These are phyloP conservation scores for Nymphalis c-album DNA, from an alignment of 2,888 invertebrate genomes.

Conservation along the genomic window DNA sequence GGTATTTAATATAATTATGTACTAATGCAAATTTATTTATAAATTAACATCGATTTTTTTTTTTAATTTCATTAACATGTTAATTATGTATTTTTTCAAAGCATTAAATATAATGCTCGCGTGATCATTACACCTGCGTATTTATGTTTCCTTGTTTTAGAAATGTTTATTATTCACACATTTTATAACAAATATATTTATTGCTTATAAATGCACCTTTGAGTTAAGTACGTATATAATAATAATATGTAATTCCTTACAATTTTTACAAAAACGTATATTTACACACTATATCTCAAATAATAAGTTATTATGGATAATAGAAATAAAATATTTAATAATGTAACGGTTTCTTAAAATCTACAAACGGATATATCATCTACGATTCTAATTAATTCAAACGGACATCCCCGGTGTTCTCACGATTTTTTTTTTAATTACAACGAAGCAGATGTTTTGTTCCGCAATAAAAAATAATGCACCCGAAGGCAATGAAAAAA, in stretches of 20 bases:
- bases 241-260: constrained; percentile 1
- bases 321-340: background rate
- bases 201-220: constrained; percentile 18
- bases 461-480: constrained; percentile 61
- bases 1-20: too few species aligned
- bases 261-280: background rate
- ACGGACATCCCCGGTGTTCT: constrained; percentile 66
- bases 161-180: constrained; percentile 23
- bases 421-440: constrained; percentile 78
- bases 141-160: constrained; percentile 32
- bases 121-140: constrained; percentile 37
- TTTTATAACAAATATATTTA: constrained; percentile 20
- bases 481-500: constrained; percentile 57
- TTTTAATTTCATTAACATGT: background rate
- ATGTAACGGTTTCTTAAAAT: constrained; percentile 34
- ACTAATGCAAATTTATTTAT: background rate
- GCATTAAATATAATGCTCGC: constrained; percentile 35
- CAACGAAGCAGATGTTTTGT: constrained; percentile 71
- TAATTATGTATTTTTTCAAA: constrained; percentile 25
- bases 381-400: constrained; percentile 57
- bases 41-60: too few species aligned
- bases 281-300: background rate
- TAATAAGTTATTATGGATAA: background rate
- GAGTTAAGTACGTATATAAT: constrained; percentile 8
- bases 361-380: constrained; percentile 23